Evolutionary conservation across 2,113 vertebrate genomes (phyloP), one percentile per base, ranked within the genome.

Genomic region (Fulmarus glacialis): DNA sequence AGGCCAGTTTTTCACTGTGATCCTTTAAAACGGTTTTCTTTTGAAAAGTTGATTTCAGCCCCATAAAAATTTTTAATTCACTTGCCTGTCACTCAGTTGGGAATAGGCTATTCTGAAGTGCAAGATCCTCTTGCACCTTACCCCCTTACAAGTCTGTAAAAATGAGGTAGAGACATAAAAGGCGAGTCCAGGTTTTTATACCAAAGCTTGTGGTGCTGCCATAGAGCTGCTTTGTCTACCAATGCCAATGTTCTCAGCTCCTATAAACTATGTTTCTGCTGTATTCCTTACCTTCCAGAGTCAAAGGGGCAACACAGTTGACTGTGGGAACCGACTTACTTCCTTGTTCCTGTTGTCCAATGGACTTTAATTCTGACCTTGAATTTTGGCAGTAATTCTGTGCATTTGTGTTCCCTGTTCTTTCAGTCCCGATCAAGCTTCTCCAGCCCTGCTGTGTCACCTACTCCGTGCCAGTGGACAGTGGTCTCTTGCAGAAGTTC

Each of bases 221-320:
- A 22, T 20, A 58, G 45, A 40, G 11, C 22, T 82, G 34, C 19
- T 91, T 79, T 63, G 30, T 82, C 52, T 79, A 56, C 17, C 30
- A 23, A 12, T 19, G 22, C 3, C 1, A 48, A 22, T 58, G 88
- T 94, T 88, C 30, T 82, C 47, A 71, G 10, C 19, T 63, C 63
- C 27, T 79, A 2, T 40, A 75, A 74, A 3, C 16, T n/a, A 19
- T 14, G 0, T 68, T 36, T 66, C 40, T 66, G 32, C 12, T 53
- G 4, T 34, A 62, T 68, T 63, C 27, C 5, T 72, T 27, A 48
- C 27, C n/a, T 70, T 82, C 15, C 36, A 42, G n/a, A 23, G 42
- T 83, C 71, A 62, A 56, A 68, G 27, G 4, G 20, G 30, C 29
- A 56, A 66, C 40, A 13, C 0, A 1, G 12, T 50, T 0, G 0